These are phyloP conservation scores for Cheilosia impressa DNA, from an alignment of 2,888 invertebrate species.

Conservation along the genomic window DNA sequence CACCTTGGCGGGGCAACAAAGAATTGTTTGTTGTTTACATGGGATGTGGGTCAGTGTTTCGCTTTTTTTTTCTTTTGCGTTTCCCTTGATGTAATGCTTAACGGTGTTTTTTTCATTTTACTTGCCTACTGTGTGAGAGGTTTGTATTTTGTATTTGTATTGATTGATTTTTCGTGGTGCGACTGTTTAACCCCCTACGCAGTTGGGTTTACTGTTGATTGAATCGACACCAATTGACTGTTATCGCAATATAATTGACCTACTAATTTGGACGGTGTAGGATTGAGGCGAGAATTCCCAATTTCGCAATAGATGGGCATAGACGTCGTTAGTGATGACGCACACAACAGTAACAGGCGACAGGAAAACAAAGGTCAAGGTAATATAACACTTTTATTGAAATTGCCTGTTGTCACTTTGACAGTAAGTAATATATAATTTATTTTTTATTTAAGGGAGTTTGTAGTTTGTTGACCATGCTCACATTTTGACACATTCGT, in stretches of 20 bases:
- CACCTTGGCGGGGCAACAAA: constrained; percentile 24
- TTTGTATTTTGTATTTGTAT: constrained; percentile 15
- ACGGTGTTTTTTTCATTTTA: constrained; percentile 34
- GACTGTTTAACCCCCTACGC: constrained; percentile 39
- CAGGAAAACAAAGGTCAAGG: constrained; percentile 22
- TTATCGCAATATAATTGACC: constrained; percentile 51
- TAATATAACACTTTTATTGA: background rate
- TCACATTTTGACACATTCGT: too few relatives aligned
- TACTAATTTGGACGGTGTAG: constrained; percentile 12
- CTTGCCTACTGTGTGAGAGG: background rate
- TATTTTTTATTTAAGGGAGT: too few relatives aligned
- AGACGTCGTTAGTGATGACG: background rate
- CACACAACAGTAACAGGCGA: background rate
- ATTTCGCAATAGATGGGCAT: constrained; percentile 3
- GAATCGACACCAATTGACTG: constrained; percentile 44
- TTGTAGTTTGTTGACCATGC: too few relatives aligned
- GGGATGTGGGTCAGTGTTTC: constrained; percentile 62
- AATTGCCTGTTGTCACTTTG: background rate
- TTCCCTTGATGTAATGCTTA: constrained; percentile 16
- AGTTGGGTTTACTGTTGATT: constrained; percentile 41
- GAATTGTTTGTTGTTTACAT: constrained; percentile 30
- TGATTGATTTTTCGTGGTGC: constrained; percentile 30
- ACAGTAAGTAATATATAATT: too few relatives aligned
- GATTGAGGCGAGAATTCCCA: background rate
- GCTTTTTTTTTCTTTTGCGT: constrained; percentile 11